Conservation (phyloP, 2,888 invertebrate genomes). For the Cephalotes varians region DNA sequence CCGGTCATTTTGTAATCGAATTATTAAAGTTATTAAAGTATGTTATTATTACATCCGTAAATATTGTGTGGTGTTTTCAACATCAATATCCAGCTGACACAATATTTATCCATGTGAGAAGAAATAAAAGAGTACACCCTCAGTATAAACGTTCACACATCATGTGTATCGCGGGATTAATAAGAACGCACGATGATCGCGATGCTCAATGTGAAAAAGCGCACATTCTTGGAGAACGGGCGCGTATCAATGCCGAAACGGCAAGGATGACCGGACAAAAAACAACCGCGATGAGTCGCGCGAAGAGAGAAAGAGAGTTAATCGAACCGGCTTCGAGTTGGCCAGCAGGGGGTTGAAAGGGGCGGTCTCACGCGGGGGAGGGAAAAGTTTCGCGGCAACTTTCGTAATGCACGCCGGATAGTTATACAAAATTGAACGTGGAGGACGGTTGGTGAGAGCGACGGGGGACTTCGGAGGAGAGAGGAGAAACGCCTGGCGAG, state of each 20-base stretch:
- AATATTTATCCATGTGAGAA: no score
- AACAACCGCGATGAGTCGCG: constrained; percentile 72
- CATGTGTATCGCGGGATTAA: neutral
- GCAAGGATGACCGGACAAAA: constrained; percentile 52
- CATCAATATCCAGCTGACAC: no score
- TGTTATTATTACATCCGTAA: no score
- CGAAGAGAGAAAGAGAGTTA: constrained; percentile 72
- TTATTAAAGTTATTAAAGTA: no score
- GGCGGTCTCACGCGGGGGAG: constrained; percentile 60
- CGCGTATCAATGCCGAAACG: constrained; percentile 26
- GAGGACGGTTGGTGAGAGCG: constrained; percentile 56
- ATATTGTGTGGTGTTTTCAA: no score
- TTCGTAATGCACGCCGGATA: constrained; percentile 76
- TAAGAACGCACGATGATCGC: neutral
- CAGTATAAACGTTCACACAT: neutral
- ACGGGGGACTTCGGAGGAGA: neutral
- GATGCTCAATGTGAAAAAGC: constrained; percentile 49
- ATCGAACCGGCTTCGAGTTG: constrained; percentile 66
- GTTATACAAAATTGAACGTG: constrained; percentile 82
- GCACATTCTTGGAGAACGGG: constrained; percentile 20
- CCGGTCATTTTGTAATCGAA: no score
- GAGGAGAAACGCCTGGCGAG: constrained; percentile 66
- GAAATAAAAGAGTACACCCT: no score
- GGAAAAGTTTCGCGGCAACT: constrained; percentile 76
- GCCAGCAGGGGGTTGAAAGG: constrained; percentile 36